These are phyloP conservation scores for Laterallus jamaicensis DNA, from an alignment of 2,113 vertebrate species.

Conservation along the genomic window DNA sequence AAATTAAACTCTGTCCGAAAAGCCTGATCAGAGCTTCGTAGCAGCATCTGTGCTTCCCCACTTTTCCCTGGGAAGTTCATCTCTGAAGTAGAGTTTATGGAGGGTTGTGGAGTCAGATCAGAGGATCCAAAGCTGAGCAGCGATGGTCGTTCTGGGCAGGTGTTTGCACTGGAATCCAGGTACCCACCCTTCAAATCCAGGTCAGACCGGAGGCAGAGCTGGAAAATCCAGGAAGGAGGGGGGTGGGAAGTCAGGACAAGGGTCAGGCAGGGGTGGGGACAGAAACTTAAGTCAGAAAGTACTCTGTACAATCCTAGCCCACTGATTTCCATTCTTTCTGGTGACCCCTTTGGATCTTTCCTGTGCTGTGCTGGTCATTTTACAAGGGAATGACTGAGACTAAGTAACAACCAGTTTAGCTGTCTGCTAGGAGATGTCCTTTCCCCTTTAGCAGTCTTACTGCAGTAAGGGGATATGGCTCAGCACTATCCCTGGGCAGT, in stretches of 20 bases:
- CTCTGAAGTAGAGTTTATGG: slow-evolving; percentile 75
- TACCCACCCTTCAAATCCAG: slow-evolving; percentile 82
- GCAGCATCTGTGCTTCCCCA: slow-evolving; percentile 77
- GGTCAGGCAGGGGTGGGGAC: slow-evolving; percentile 27
- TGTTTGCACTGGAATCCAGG: slow-evolving; percentile 82
- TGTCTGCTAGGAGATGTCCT: background rate
- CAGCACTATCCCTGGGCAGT: background rate
- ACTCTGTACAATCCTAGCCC: background rate
- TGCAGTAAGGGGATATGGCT: background rate
- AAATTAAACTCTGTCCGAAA: slow-evolving; percentile 99
- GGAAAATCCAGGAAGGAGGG: slow-evolving; percentile 16
- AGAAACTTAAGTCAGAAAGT: slow-evolving; percentile 34
- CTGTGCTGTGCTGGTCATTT: slow-evolving; percentile 17
- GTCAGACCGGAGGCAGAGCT: slow-evolving; percentile 89
- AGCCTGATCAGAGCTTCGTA: slow-evolving; percentile 87
- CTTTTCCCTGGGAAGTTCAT: slow-evolving; percentile 75
- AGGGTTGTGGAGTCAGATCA: slow-evolving; percentile 77
- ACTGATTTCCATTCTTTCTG: background rate
- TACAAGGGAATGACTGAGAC: background rate
- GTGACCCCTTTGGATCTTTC: background rate
- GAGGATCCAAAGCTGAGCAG: slow-evolving; percentile 76
- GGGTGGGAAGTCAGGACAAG: background rate
- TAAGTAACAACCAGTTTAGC: slow-evolving; percentile 9
- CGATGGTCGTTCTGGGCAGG: slow-evolving; percentile 81
- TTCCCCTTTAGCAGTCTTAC: background rate